Base-by-base conservation (phyloP, 2,113 vertebrate genomes). In the Dipodomys spectabilis region DNA sequence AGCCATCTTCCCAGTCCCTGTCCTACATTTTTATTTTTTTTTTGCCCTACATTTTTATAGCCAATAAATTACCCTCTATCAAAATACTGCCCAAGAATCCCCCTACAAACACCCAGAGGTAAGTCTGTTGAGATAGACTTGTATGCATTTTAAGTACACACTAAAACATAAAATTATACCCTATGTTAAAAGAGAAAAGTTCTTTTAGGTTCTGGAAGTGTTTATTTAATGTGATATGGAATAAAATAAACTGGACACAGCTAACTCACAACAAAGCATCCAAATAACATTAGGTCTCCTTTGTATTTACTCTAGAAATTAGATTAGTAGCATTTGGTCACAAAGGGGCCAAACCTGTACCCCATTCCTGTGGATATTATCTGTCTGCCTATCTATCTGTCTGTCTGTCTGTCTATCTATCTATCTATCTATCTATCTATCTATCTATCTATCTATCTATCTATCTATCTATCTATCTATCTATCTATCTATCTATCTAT, bases 281-380 rank as follows among this genome's bases (percentile, higher is more conserved):
- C 82, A 75, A 93, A 83, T 35, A 75, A 35, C 44, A 67, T 44
- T 20, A 28, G 71, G 32, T 6, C 3, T 7, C 6, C 20, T 81
- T 86, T 95, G 69, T 81, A 62, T 32, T 89, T 86, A 67, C 78
- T 53, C 79, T 45, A 64, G 74, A 68, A 92, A 60, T 77, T 92
- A 83, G 73, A 28, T 22, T 16, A 4, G 10, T 49, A 11, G 8
- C 6, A 9, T 27, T 75, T 62, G 44, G n/a, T 30, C 32, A 74
- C 71, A 30, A 78, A 74, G 69, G 62, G 15, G 69, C 27, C 87
- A 92, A 89, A 84, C 22, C 68, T 71, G 60, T 30, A 71, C 12
- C 28, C 94, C 73, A 95, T 90, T 57, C 69, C 78, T 90, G 71
- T 11, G 15, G 67, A 79, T 74, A 19, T 6, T 91, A 77, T 82